Evolutionary conservation across 2,113 vertebrate species (phyloP).

Genomic region (Corvus moneduloides): DNA sequence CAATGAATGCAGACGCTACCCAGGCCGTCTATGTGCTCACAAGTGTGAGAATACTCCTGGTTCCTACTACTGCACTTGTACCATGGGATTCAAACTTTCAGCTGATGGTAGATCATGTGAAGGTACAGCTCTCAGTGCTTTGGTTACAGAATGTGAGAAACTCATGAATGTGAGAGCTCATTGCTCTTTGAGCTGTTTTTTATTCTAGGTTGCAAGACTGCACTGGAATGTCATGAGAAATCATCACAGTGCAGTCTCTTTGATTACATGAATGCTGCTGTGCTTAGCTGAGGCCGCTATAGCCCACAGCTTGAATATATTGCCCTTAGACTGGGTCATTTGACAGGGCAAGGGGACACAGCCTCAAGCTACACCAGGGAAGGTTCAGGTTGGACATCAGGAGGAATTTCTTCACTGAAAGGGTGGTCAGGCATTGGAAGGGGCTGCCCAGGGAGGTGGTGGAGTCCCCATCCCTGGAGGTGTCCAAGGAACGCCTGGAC

Average conservation of each 20-base stretch:
- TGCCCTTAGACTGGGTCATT: background rate
- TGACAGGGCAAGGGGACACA: background rate
- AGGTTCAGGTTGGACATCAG: background rate
- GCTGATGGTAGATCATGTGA: conserved; percentile 87
- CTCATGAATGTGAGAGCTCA: background rate
- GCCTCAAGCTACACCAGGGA: rapidly evolving
- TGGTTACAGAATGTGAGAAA: background rate
- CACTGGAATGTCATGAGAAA: background rate
- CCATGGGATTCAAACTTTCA: conserved; percentile 87
- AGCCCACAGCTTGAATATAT: background rate
- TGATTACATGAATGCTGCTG: background rate
- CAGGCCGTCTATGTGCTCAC: conserved; percentile 92
- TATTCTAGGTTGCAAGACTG: background rate
- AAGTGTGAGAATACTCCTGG: conserved; percentile 93
- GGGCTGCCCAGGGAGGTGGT: background rate
- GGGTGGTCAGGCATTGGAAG: background rate
- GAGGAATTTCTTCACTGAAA: background rate
- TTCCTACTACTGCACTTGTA: conserved; percentile 92
- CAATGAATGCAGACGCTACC: conserved; percentile 92
- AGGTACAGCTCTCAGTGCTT: conserved; percentile 68
- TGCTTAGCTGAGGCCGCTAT: background rate
- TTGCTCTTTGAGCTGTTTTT: background rate
- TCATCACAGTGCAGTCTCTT: background rate
- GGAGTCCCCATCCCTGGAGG: background rate
- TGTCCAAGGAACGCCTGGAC: rapidly evolving